phyloP scores from a whole-genome alignment of 2,797 vertebrate species.

The Neoniphon sammara region DNA sequence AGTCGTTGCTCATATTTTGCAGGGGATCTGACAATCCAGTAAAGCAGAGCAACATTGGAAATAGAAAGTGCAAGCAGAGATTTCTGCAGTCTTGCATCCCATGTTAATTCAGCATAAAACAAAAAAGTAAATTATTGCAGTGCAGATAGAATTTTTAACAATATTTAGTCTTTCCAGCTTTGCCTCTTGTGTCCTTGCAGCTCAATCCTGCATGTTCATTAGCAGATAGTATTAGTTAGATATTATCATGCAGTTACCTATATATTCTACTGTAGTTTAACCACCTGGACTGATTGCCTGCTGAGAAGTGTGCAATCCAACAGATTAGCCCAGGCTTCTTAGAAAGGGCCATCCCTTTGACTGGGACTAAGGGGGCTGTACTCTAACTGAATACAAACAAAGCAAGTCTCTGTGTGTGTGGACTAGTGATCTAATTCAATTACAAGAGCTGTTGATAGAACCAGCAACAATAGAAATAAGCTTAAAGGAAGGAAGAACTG shows the following conservation, averaged over 20 bases:
- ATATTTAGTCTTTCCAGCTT: neutral
- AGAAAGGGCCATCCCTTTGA: constrained; percentile 39
- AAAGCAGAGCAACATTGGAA: neutral
- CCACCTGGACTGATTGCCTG: neutral
- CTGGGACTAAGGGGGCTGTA: neutral
- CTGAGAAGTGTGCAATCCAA: neutral
- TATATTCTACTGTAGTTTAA: neutral
- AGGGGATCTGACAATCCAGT: neutral
- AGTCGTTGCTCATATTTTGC: neutral
- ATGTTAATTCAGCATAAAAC: neutral
- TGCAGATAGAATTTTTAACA: neutral
- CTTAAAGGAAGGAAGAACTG: constrained; percentile 8
- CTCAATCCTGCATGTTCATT: neutral
- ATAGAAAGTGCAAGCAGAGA: no score
- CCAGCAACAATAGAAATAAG: constrained; percentile 32
- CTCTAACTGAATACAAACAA: constrained; percentile 9
- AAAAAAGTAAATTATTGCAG: neutral
- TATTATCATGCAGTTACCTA: neutral
- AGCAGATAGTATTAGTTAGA: neutral
- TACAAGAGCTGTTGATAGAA: constrained; percentile 37
- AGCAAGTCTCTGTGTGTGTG: constrained; percentile 20
- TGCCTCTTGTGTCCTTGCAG: neutral
- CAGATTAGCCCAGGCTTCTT: constrained; percentile 64
- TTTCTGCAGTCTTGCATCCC: no score
- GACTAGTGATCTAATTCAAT: constrained; percentile 69